Conservation (phyloP, 2,888 invertebrate species). For the Terebella lapidaria region DNA sequence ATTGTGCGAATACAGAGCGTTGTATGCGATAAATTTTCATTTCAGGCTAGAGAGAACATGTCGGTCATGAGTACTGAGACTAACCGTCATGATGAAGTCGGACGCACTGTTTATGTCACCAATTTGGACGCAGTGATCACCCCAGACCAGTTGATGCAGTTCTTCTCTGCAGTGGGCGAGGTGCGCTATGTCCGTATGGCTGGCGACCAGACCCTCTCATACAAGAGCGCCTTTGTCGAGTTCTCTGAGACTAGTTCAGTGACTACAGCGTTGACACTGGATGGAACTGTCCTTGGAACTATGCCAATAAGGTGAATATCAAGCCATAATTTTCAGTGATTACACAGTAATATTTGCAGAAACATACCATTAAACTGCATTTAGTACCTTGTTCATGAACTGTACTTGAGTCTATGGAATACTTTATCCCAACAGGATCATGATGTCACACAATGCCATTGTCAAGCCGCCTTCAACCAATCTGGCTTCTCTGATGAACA, state of each 20-base stretch:
- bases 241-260: slow-evolving; percentile 88
- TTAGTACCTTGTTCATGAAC: no score
- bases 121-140: slow-evolving; percentile 69
- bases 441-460: slow-evolving; percentile 70
- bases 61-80: background rate
- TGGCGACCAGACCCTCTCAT: slow-evolving; percentile 66
- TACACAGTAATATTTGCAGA: no score
- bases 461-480: slow-evolving; percentile 51
- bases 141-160: slow-evolving; percentile 80
- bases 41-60: no score
- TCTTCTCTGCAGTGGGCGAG: slow-evolving; percentile 80
- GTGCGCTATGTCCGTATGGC: slow-evolving; percentile 92
- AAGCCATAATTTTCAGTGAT: no score
- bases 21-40: no score
- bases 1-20: no score
- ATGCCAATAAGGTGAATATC: slow-evolving; percentile 47
- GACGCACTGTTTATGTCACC: slow-evolving; percentile 82
- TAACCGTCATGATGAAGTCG: slow-evolving; percentile 78
- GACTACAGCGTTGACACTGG: slow-evolving; percentile 75
- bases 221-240: slow-evolving; percentile 78
- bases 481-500: slow-evolving; percentile 90
- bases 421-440: slow-evolving; percentile 19
- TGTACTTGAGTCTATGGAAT: no score
- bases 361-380: no score
- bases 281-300: slow-evolving; percentile 71